Base-by-base conservation (phyloP, 1,140 invertebrate genomes). In the Ptiloglossa arizonensis region DNA sequence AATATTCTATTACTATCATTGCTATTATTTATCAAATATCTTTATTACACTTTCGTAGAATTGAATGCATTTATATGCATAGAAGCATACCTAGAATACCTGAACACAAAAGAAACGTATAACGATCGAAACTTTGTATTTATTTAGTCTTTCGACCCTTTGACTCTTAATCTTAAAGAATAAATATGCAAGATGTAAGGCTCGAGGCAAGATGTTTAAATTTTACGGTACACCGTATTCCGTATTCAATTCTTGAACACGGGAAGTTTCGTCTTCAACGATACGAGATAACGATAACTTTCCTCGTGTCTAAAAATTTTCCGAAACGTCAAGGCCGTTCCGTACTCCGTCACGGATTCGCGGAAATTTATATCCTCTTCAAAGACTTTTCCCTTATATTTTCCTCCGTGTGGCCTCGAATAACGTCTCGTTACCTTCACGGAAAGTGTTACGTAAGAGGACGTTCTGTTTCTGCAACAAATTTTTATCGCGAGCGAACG, bases 401-500 rank as follows among this genome's bases (percentile, higher is more conserved):
- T 60, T 11, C 24, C 44, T 35, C 29, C 22, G 19, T 8, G 32
- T 0, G 2, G 24, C 19, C 32, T n/a, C 24, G 54, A 50, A 19
- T 32, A 22, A 22, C 32, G 29, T 44, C 44, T 70, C 35, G 74
- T 77, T 69, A 76, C 69, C n/a, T 60, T 41, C 41, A 13, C 32
- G 22, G 22, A 41, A 73, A 63, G 19, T 22, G n/a, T 59, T 52
- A 56, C 22, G 38, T 17, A 52, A 60, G 29, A 60, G 27, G 19
- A 41, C 6, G 4, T n/a, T 24, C 8, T 60, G 19, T 70, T 24
- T n/a, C 24, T 11, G 29, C 44, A 62, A 52, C 24, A 76, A 66
- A 41, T 38, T 73, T 66, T 54, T 27, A 11, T 44, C 35, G 15
- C 52, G 5, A 35, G 24, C 27, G 56, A 62, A 72, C 57, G 41